These are phyloP conservation scores for Hiodon alosoides DNA, from an alignment of 2,113 vertebrate species.

Conservation along the genomic window DNA sequence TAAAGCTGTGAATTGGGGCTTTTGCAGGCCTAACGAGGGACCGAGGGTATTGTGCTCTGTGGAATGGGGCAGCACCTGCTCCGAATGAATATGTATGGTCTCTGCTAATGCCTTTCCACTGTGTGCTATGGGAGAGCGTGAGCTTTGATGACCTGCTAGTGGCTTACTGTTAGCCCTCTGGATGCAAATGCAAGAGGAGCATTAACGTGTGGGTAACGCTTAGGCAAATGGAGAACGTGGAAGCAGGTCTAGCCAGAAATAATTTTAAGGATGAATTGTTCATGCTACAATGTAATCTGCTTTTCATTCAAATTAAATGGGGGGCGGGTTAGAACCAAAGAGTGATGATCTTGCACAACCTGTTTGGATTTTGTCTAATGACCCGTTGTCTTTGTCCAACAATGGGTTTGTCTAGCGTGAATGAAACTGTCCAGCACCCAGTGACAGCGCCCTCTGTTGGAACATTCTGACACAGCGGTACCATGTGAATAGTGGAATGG, in stretches of 20 bases:
- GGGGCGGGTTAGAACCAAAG: too few species aligned
- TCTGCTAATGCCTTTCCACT: constrained; percentile 28
- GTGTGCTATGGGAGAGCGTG: constrained; percentile 23
- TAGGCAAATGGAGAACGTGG: not conserved
- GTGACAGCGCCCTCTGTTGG: not conserved
- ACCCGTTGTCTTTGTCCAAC: too few species aligned
- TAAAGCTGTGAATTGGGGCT: constrained; percentile 47
- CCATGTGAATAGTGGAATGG: too few species aligned
- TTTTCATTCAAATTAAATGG: too few species aligned
- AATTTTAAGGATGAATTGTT: too few species aligned
- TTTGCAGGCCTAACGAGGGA: constrained; percentile 55
- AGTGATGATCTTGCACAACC: too few species aligned
- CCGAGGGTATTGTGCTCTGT: constrained; percentile 41
- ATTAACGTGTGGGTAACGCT: not conserved
- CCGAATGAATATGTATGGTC: constrained; percentile 66
- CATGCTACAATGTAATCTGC: too few species aligned
- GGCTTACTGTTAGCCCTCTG: constrained; percentile 38
- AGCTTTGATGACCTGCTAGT: not conserved
- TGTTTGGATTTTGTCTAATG: too few species aligned
- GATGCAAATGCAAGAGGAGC: not conserved
- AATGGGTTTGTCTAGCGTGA: not conserved
- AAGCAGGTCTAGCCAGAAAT: not conserved
- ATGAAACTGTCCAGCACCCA: not conserved
- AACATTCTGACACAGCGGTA: too few species aligned
- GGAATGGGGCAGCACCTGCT: constrained; percentile 58